Evolutionary conservation across 2,888 invertebrate genomes (phyloP), one percentile per base, ranked within the genome.

Genomic region (Iselma pallidipennis): DNA sequence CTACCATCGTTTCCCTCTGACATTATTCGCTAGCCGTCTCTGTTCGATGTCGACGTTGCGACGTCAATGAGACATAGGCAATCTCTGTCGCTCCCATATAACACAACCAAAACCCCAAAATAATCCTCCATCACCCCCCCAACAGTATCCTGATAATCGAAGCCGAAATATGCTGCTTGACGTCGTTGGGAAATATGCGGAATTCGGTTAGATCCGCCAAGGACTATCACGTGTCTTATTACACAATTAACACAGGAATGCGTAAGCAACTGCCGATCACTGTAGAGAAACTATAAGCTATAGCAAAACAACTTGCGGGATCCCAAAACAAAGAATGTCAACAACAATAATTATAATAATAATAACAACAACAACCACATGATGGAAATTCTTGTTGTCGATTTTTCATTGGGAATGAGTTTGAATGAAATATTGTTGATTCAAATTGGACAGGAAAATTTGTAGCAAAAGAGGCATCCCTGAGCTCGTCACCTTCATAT

Each of bases 401-500:
- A 45, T 45, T 45, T 45, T 45, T 21, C 45, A 45, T 10, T 45
- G 12, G 12, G 16, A 45, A 14, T 45, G 10, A 45, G 25, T n/a
- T n/a, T n/a, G n/a, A n/a, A n/a, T n/a, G n/a, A 29, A 45, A 45
- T 45, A 45, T 45, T 10, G 45, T 45, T 12, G 45, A 45, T 45
- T 21, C 45, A 45, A 45, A 45, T 45, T 45, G 45, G 45, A 45
- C 45, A 21, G 45, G 45, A 45, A 21, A 45, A 45, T 45, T 45
- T 45, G 45, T 45, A 6, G 45, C 10, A 45, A 45, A 21, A 19
- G 45, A 19, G 21, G 10, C 45, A 21, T 66, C 71, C 71, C 63
- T 49, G 52, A 63, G 72, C 73, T 71, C 74, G 71, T 72, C 74
- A 73, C 76, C 75, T 74, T 74, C 76, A 74, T 78, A 79, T 79